Percentiles rank a stretch among this genome's conserved stretches.
Evolutionary conservation across 23 tunicate species (phyloP).

Genomic region (Halocynthia roretzi): DNA sequence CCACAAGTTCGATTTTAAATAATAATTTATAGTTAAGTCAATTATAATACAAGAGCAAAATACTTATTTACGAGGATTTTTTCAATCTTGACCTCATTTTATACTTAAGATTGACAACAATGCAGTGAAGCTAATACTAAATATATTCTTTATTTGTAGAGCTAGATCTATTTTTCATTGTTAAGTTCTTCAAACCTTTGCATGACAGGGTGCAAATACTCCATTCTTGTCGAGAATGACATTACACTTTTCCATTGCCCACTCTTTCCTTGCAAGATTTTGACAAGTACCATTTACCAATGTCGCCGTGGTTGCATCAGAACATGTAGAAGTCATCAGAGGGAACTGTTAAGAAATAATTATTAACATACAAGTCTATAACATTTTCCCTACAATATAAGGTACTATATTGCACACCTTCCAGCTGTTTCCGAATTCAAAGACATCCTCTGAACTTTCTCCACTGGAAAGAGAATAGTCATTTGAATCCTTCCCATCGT

Average conservation of each 20-base stretch:
- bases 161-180: not conserved
- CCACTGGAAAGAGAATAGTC: conserved; percentile 30
- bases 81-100: not conserved
- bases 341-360: conserved; percentile 15
- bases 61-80: no score
- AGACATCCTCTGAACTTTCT: conserved; percentile 6
- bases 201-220: conserved; percentile 38
- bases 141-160: not conserved
- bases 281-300: conserved; percentile 42
- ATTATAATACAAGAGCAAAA: no score
- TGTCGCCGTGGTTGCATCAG: conserved; percentile 23
- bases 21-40: no score
- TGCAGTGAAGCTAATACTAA: not conserved
- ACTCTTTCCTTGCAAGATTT: conserved; percentile 20
- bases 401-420: not conserved
- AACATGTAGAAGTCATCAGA: conserved; percentile 2
- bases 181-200: conserved; percentile 7
- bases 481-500: conserved; percentile 38
- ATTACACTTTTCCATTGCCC: conserved; percentile 41
- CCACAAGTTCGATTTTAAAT: no score
- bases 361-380: not conserved
- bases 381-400: not conserved
- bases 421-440: conserved; percentile 73
- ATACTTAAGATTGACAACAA: not conserved
- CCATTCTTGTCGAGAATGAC: conserved; percentile 22